Base-by-base conservation (phyloP, 2,797 vertebrate genomes). In the Gallinago stenura region DNA sequence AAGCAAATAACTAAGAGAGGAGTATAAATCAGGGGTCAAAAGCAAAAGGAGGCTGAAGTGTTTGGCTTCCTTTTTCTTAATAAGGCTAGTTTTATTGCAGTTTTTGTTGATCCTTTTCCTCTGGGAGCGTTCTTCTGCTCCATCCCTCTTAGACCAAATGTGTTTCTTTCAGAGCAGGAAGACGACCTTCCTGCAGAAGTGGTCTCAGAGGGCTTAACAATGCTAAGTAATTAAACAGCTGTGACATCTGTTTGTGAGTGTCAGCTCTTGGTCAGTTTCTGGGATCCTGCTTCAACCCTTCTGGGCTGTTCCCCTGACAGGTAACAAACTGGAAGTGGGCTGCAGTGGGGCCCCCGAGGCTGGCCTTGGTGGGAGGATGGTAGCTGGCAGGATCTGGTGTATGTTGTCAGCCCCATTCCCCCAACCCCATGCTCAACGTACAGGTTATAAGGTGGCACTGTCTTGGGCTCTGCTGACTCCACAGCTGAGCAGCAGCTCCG, bases 111-210 rank as follows among this genome's bases (percentile, higher is more conserved):
- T 64, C 24, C 26, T 75, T 95, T 90, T 35, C 53, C 48, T 16
- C 24, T 41, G 57, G n/a, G 48, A 92, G 10, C 33, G 31, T 84
- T 91, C 60, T 76, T 88, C 45, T 15, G 6, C 20, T 84, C 24
- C 51, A 61, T 87, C 25, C 35, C 37, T 76, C n/a, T 41, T 75
- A 54, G 66, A 94, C 73, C 31, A 95, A 93, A 94, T n/a, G 7
- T 0, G 0, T 61, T 87, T 77, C 20, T 93, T 84, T 61, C 46
- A 76, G 48, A 84, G 48, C 86, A 83, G 93, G 93, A 95, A 82
- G 64, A 46, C 71, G 57, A 71, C 86, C 81, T 97, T 94, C 88
- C 88, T 95, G 92, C 61, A 80, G 50, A 87, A 92, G 65, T 56
- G 51, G 35, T 83, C 77, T 87, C 39, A 46, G 72, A 89, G 57